Base-by-base conservation (phyloP, 2,113 vertebrate genomes). In the Atractosteus spatula region DNA sequence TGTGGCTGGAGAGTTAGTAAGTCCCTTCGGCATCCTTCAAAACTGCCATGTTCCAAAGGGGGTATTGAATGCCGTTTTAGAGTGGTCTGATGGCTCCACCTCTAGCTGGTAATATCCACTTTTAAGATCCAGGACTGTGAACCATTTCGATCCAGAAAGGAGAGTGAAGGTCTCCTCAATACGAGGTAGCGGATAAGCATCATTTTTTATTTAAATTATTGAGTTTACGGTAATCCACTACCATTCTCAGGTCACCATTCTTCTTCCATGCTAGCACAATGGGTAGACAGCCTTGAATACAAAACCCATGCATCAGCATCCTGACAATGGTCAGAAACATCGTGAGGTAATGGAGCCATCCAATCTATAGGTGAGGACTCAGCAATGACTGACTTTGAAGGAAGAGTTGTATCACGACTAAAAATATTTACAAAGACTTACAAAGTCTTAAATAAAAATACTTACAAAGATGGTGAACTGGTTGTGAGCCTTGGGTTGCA, bases 11-110 rank as follows among this genome's bases (percentile, higher is more conserved):
- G 69, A 61, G 41, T 77, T 80, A 2, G 66, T 75, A 2, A 72
- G 44, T 0, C 71, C 75, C 63, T 76, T 71, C 0, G 68, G 72
- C 55, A 75, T 63, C 8, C 68, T 63, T 0, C 11, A 8, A 51
- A 78, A 81, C n/a, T 80, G 47, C 77, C 63, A 79, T 7, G 51
- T 82, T 1, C 70, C 71, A 72, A 79, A 79, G 0, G 74, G 75
- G 0, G 62, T 79, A 3, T 65, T 79, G 1, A 80, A 84, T 3
- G 65, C 71, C 3, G 66, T 78, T 42, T 77, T 77, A 7, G 69
- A 47, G 14, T 54, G 45, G 13, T 71, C 73, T 8, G 41, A 11
- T 1, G 45, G 11, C 16, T 71, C 47, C 0, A 76, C 67, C n/a
- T 74, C 63, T 3, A 67, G 14, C 41, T 79, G 61, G 0, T 74